Evolutionary conservation across 2,797 vertebrate species (phyloP), one percentile per base, ranked within the genome.

Genomic region (Dipus sagitta): DNA sequence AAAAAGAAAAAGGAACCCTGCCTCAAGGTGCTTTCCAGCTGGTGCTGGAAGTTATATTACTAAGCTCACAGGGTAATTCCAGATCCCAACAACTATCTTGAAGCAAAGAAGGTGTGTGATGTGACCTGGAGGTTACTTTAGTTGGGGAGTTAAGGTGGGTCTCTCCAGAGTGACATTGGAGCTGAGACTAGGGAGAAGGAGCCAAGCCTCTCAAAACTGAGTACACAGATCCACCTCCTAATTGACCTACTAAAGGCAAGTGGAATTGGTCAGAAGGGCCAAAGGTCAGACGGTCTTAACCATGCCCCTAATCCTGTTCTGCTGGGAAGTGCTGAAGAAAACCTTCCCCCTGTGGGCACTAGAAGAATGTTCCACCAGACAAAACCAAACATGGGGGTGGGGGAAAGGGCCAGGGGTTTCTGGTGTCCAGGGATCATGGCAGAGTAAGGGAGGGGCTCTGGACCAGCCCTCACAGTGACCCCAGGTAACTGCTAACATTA

Each of bases 61-160:
- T 54, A 81, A 60, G 62, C 58, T 24, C n/a, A 65, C 81, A 88
- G 86, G 62, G 47, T 76, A 79, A 90, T 70, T 86, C 86, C 38
- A 92, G 67, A 54, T 78, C 82, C 78, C 9, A 14, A 77, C 68
- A 89, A 89, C 68, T 58, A 5, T 68, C 8, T 60, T 81, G 64
- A 85, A 70, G 84, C 76, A 67, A 79, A 75, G 79, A 85, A 85
- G 42, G 58, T 23, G 21, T 38, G 71, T 24, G 78, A 76, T 82
- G 6, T 0, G 15, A 68, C 93, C 70, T 30, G 0, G 0, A 94
- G 75, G 20, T 52, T 23, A 28, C 23, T 83, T 93, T 34, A n/a
- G 58, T 5, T 28, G 1, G 58, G 32, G 24, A 6, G 32, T 72
- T 71, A 54, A 65, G 6, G 32, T 70, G 6, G 32, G 54, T 34